phyloP scores from a whole-genome alignment of 2,797 vertebrate species.

The Coluber constrictor region DNA sequence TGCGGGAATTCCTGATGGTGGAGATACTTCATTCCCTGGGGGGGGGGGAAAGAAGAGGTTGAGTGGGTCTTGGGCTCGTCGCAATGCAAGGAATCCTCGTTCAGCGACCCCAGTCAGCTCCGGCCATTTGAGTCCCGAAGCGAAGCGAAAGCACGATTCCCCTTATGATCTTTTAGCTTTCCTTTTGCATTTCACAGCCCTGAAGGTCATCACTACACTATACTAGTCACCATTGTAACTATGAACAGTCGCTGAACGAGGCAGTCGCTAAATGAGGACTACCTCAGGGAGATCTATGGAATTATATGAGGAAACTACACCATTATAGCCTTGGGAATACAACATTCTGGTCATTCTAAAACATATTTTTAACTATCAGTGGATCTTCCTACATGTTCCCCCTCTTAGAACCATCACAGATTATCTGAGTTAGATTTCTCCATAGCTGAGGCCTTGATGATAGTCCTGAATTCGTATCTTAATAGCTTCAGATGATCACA shows the following conservation, averaged over 20 bases:
- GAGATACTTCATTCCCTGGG: conserved; percentile 87
- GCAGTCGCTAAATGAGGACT: background rate
- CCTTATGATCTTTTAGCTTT: background rate
- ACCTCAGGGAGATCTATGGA: background rate
- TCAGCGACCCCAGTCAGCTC: background rate
- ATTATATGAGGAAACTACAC: background rate
- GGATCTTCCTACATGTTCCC: too few relatives aligned
- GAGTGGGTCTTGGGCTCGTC: background rate
- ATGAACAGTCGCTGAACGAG: background rate
- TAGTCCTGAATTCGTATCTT: background rate
- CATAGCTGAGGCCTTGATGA: background rate
- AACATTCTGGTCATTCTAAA: background rate
- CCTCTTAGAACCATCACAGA: background rate
- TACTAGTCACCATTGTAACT: background rate
- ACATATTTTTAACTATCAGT: background rate
- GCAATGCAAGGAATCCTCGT: background rate
- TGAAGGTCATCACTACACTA: background rate
- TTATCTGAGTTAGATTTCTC: background rate
- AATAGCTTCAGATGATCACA: background rate
- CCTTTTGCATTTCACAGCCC: background rate
- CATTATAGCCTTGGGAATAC: background rate
- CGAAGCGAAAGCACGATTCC: background rate
- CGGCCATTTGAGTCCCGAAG: background rate
- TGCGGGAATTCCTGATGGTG: conserved; percentile 84
- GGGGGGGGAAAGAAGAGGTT: too few relatives aligned